Base-by-base conservation (phyloP, 2,797 vertebrate genomes). In the Aratinga solstitialis region DNA sequence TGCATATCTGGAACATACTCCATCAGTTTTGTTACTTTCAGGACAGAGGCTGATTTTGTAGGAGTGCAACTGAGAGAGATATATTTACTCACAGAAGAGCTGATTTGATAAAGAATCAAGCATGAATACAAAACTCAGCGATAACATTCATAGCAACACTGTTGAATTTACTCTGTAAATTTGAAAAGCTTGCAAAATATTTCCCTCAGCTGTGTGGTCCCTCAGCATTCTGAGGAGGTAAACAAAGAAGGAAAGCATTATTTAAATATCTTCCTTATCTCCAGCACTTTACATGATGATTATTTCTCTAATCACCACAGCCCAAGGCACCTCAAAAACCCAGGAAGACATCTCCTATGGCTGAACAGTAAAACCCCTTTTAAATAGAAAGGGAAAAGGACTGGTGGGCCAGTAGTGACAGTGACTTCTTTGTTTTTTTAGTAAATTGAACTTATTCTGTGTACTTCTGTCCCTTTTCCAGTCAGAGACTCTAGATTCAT, bases 101-200 rank as follows among this genome's bases (percentile, higher is more conserved):
- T 94, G 93, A 88, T 96, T 88, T 82, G 63, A 76, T 79, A 81
- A 94, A 81, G 87, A 91, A 93, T 76, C 83, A 91, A 76, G 71
- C 26, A 50, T 45, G 51, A 92, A 74, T 87, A 76, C 13, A 92
- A 83, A 93, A 54, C 48, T 75, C 51, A 36, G 80, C 0, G 56
- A 94, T 90, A 92, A 74, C 43, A 88, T 84, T 94, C 74, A 79
- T 7, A 19, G 21, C 51, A 84, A 67, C 4, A 5, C 7, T 62
- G 53, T 61, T 87, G 69, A 91, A 96, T 93, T 92, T 93, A 76
- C 74, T 91, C 53, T 69, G 74, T 78, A 90, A 91, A 93, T 93
- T 84, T 88, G 74, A 90, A 95, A 92, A 91, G 26, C 56, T 90
- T 76, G 32, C 54, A 76, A 87, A 90, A 79, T 56, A 2, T 90